These are phyloP conservation scores for Misgurnus mizolepis DNA, from an alignment of 2,113 vertebrate genomes.

Conservation along the genomic window DNA sequence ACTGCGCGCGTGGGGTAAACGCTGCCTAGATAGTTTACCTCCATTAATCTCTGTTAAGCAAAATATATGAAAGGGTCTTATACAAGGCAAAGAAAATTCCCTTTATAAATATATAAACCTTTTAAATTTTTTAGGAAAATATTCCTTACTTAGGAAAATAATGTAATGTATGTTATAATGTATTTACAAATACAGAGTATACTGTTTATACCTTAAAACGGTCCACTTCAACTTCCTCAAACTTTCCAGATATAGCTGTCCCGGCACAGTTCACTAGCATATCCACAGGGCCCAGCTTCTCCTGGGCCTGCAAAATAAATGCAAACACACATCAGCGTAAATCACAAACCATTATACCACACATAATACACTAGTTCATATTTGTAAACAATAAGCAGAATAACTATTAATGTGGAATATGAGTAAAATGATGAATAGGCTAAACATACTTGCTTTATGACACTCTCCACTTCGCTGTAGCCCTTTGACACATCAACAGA, in stretches of 20 bases:
- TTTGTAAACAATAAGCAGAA: neutral
- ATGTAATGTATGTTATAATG: too few relatives aligned
- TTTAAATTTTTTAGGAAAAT: too few relatives aligned
- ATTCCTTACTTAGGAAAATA: too few relatives aligned
- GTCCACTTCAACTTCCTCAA: slow-evolving; percentile 89
- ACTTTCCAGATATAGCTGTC: slow-evolving; percentile 83
- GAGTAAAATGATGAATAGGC: neutral
- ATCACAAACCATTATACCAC: neutral
- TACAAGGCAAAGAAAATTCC: neutral
- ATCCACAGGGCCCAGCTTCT: slow-evolving; percentile 95
- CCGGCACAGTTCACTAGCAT: slow-evolving; percentile 98
- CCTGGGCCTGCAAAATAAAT: slow-evolving; percentile 82
- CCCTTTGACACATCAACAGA: slow-evolving; percentile 95
- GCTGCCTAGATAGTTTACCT: slow-evolving; percentile 95
- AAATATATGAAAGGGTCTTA: slow-evolving; percentile 5
- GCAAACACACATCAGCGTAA: neutral
- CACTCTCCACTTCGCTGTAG: slow-evolving; percentile 90
- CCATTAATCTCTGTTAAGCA: slow-evolving; percentile 85
- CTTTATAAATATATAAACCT: too few relatives aligned
- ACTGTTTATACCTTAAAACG: slow-evolving; percentile 83
- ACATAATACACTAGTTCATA: neutral
- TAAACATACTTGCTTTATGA: slow-evolving; percentile 90
- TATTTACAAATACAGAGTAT: neutral
- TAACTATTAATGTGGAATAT: neutral
- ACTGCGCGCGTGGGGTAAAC: slow-evolving; percentile 92